Evolutionary conservation across 2,797 vertebrate genomes (phyloP).

Genomic region (Pipistrellus pipistrellus): DNA sequence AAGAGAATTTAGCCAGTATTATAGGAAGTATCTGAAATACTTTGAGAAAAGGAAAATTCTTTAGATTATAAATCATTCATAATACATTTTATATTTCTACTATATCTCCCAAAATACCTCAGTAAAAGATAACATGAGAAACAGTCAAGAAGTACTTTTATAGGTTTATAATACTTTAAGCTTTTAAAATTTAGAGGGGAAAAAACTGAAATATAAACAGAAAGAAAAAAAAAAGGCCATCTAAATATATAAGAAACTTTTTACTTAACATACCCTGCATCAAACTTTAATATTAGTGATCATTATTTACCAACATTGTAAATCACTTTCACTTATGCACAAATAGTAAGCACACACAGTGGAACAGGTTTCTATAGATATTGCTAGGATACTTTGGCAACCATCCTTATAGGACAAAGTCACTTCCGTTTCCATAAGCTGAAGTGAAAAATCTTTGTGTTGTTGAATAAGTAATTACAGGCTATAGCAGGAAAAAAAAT

Average conservation of each 20-base stretch:
- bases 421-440: not conserved
- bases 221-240: not conserved
- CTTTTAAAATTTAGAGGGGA: slow-evolving; percentile 32
- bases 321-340: not conserved
- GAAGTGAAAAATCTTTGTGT: not conserved
- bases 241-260: not conserved
- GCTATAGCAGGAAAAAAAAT: not conserved
- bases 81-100: slow-evolving; percentile 51
- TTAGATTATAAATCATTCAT: not conserved
- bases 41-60: slow-evolving; percentile 46
- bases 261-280: not conserved
- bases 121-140: slow-evolving; percentile 44
- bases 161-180: slow-evolving; percentile 8
- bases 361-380: not conserved
- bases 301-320: not conserved
- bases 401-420: not conserved
- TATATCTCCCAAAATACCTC: not conserved
- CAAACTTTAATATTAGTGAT: not conserved
- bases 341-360: not conserved
- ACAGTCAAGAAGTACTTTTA: not conserved
- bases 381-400: not conserved
- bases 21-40: slow-evolving; percentile 24
- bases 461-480: not conserved
- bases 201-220: slow-evolving; percentile 11
- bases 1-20: slow-evolving; percentile 40